Evolutionary conservation across 2,113 vertebrate genomes (phyloP).

Genomic region (Delphinus delphis): DNA sequence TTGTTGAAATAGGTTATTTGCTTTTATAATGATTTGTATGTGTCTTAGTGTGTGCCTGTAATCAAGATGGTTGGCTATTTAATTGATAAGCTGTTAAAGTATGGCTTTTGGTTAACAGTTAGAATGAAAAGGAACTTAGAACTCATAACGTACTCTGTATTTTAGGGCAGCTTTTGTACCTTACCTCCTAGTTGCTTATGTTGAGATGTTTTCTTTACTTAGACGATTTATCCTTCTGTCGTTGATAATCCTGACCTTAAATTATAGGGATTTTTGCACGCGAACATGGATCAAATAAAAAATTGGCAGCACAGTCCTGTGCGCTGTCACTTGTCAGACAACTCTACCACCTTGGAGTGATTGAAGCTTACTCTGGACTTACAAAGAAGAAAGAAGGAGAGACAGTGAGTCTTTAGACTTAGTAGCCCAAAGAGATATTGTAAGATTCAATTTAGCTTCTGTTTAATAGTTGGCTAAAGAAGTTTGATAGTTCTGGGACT

Average conservation of each 20-base stretch:
- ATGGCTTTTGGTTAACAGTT: constrained; percentile 14
- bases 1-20: not conserved
- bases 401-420: constrained; percentile 83
- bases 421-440: not conserved
- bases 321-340: constrained; percentile 96
- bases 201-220: not conserved
- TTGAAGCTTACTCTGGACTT: constrained; percentile 93
- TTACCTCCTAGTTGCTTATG: not conserved
- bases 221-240: not conserved
- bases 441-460: not conserved
- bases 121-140: not conserved
- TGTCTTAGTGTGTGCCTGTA: not conserved
- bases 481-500: not conserved
- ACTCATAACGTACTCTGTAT: not conserved
- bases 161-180: not conserved
- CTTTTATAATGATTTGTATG: not conserved
- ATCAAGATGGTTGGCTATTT: not conserved
- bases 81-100: not conserved
- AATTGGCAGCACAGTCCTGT: constrained; percentile 96
- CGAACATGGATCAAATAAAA: constrained; percentile 98
- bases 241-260: constrained; percentile 59
- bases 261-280: constrained; percentile 91
- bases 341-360: constrained; percentile 93
- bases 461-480: not conserved
- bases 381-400: constrained; percentile 97